Evolutionary conservation across 2,797 vertebrate genomes (phyloP), one percentile per base, ranked within the genome.

Genomic region (Sparidentex hasta): DNA sequence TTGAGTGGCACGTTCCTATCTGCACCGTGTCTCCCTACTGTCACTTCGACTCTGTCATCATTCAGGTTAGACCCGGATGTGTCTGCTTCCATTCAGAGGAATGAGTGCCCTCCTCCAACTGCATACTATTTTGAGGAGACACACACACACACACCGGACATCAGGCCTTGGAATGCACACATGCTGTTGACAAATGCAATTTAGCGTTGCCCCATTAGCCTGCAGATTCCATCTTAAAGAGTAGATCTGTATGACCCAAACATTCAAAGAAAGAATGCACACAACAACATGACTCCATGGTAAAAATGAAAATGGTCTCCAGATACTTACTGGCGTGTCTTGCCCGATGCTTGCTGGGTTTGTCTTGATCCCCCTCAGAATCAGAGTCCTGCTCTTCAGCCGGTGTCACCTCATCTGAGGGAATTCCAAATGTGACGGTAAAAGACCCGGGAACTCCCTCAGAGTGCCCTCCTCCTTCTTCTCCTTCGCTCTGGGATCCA

Each of bases 261-360:
- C 25, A n/a, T 20, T 13, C 11, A 70, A 3, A 54, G 12, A 68
- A 71, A 20, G 17, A 54, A 54, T 23, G 4, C 29, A 48, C 16
- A 59, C 5, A 8, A 48, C 11, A 5, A 62, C 16, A 54, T 47
- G 14, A 55, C 25, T 43, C 16, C 17, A 12, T 13, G 46, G 38
- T 62, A 46, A 23, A 83, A 77, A 81, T 18, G 3, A 54, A 69
- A 85, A 59, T 47, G 25, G 41, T 58, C 41, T 13, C 51, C 46
- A 62, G 67, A 79, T 94, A 99, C 98, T 99, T 95, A 99, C 98
- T 97, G 89, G 98, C 95, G 90, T 99, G 98, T 79, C 92, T 95
- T 0, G 98, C 96, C 74, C 96, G 94, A 95, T 99, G 98, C 94
- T 97, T 99, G 95, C 95, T 97, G 85, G 97, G 98, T 95, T 95